Evolutionary conservation across 2,113 vertebrate genomes (phyloP), one percentile per base, ranked within the genome.

Genomic region (Ctenodactylus gundi): DNA sequence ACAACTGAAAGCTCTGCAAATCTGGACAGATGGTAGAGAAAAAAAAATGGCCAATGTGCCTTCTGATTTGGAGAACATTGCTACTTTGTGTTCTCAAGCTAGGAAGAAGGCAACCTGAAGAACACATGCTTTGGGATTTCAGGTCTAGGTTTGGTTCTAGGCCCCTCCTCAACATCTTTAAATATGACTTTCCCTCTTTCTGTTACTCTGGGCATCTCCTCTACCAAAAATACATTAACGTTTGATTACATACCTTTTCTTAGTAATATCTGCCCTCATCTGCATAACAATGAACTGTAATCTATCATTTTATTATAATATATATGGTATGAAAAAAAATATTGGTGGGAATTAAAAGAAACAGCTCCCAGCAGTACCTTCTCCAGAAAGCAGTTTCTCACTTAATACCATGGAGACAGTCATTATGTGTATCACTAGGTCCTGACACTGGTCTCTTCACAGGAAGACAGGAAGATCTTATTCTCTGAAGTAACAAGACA

Each of bases 21-120:
- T 39, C 25, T 4, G 75, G 39, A 80, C 34, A 49, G 51, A 15
- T 41, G 15, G 1, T 39, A 0, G 25, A 0, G 0, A 21, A n/a
- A 4, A 57, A 53, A 6, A n/a, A 51, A 67, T 4, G 17, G 62
- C 13, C 64, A 39, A 8, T 7, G 29, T 0, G 62, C 6, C 17
- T 58, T 53, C n/a, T 44, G 65, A 34, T 41, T 62, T 8, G 2
- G 49, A 73, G 76, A 46, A 41, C 4, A 49, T 34, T 36, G 44
- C 65, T 25, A 15, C n/a, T 75, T 21, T 51, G 34, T 21, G 7
- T 82, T 55, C 49, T 73, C 57, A 17, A 46, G 14, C 85, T 27
- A 93, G 41, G 53, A 57, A 75, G 49, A 85, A 1, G 29, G 34
- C n/a, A 29, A 73, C 49, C 76, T 14, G 11, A 85, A 72, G 18